A percentile compares a stretch with the other conserved stretches of the same genome.
These are phyloP conservation scores for Esox lucius DNA, from an alignment of 2,797 vertebrate species.

Conservation along the genomic window DNA sequence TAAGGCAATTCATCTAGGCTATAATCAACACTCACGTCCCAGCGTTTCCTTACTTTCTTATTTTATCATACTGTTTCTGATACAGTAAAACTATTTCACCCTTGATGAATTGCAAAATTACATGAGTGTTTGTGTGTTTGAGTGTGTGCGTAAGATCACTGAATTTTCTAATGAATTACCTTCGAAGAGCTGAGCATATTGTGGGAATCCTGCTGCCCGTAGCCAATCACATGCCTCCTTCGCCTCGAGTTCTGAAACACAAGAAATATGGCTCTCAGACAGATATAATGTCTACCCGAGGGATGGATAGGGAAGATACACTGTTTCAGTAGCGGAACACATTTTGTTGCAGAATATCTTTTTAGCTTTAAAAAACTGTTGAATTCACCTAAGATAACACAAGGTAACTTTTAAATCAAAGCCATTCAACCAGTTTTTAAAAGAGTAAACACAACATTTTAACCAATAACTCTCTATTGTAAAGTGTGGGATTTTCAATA, in stretches of 20 bases:
- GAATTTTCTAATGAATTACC: conserved; percentile 58
- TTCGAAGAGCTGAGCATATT: conserved; percentile 95
- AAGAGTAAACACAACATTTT: too few species aligned
- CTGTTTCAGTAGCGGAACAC: neutral
- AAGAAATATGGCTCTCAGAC: conserved; percentile 23
- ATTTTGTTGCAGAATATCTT: too few species aligned
- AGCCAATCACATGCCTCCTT: conserved; percentile 98
- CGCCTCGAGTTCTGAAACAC: conserved; percentile 91
- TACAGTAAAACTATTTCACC: conserved; percentile 28
- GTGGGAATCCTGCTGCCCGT: conserved; percentile 95
- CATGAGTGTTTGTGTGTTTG: conserved; percentile 12
- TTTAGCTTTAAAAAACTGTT: neutral
- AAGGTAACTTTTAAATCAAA: neutral
- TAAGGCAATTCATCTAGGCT: conserved; percentile 24
- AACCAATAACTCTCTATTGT: too few species aligned
- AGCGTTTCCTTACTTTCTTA: conserved; percentile 11
- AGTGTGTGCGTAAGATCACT: neutral
- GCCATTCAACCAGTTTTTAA: neutral
- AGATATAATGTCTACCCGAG: neutral
- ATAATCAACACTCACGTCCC: conserved; percentile 10
- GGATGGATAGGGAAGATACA: neutral
- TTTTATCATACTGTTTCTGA: conserved; percentile 41
- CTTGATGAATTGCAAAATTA: neutral
- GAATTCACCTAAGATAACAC: neutral
- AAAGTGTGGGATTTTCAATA: too few species aligned